phyloP scores from a whole-genome alignment of 1,140 invertebrate genomes.

The Caenorhabditis briggsae region DNA sequence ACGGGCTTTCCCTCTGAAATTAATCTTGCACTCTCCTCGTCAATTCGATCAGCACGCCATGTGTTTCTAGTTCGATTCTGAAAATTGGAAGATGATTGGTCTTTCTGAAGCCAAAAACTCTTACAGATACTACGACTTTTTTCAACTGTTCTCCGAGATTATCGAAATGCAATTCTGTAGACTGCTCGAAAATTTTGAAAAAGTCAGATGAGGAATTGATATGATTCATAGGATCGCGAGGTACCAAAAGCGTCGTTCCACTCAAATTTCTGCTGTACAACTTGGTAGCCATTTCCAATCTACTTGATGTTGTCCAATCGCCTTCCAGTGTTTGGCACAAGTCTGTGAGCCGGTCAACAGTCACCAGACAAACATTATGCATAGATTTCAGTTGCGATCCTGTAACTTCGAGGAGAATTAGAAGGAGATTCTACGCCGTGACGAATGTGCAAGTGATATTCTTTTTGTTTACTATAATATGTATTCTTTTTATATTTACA shows the following conservation, averaged over 20 bases:
- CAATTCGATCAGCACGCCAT: slow-evolving; percentile 56
- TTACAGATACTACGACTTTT: slow-evolving; percentile 18
- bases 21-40: slow-evolving; percentile 32
- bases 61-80: slow-evolving; percentile 39
- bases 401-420: slow-evolving; percentile 6
- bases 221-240: slow-evolving; percentile 40
- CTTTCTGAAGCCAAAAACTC: background rate
- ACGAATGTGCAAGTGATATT: background rate
- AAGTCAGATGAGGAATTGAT: slow-evolving; percentile 77
- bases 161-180: slow-evolving; percentile 89
- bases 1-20: slow-evolving; percentile 69
- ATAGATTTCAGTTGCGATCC: slow-evolving; percentile 62
- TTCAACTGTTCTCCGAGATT: slow-evolving; percentile 88
- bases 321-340: slow-evolving; percentile 51
- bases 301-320: slow-evolving; percentile 15
- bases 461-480: slow-evolving; percentile 24
- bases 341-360: slow-evolving; percentile 1
- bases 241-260: slow-evolving; percentile 52
- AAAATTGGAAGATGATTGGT: background rate
- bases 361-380: slow-evolving; percentile 60
- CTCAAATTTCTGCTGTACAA: slow-evolving; percentile 45
- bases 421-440: no score
- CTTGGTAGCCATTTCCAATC: slow-evolving; percentile 51
- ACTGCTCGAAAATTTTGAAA: slow-evolving; percentile 80
- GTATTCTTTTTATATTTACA: slow-evolving; percentile 23